Evolutionary conservation across 2,113 vertebrate genomes (phyloP).

Genomic region (Podiceps cristatus): DNA sequence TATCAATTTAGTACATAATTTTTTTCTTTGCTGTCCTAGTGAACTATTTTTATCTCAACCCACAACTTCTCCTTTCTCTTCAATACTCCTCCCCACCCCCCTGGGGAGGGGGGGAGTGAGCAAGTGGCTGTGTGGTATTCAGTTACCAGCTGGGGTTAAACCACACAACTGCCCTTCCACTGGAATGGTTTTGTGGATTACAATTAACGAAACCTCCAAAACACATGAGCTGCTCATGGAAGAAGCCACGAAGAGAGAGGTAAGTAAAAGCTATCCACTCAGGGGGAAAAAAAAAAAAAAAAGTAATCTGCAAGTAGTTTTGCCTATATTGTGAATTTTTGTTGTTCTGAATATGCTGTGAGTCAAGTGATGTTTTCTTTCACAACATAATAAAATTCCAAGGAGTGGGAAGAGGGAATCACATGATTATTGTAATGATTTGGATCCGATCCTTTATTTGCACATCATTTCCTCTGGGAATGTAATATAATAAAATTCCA

Average conservation of each 20-base stretch:
- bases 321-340: background rate
- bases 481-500: background rate
- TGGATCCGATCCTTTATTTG: background rate
- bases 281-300: accelerated
- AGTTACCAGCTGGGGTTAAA: too few species aligned
- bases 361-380: background rate
- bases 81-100: too few species aligned
- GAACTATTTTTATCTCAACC: too few species aligned
- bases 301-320: background rate
- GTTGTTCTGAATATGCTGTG: background rate
- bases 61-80: too few species aligned
- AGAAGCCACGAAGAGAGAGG: constrained; percentile 81
- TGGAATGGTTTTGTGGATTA: constrained; percentile 88
- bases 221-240: constrained; percentile 79
- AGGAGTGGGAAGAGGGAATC: background rate
- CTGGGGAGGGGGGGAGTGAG: too few species aligned
- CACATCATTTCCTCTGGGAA: background rate
- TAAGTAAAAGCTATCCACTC: constrained; percentile 12
- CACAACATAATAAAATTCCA: background rate
- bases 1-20: too few species aligned
- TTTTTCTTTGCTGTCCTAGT: too few species aligned
- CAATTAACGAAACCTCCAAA: constrained; percentile 79
- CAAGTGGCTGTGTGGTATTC: too few species aligned
- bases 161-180: constrained; percentile 52
- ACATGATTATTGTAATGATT: background rate